Base-by-base conservation (phyloP, 2,797 vertebrate species). In the Pterois miles region DNA sequence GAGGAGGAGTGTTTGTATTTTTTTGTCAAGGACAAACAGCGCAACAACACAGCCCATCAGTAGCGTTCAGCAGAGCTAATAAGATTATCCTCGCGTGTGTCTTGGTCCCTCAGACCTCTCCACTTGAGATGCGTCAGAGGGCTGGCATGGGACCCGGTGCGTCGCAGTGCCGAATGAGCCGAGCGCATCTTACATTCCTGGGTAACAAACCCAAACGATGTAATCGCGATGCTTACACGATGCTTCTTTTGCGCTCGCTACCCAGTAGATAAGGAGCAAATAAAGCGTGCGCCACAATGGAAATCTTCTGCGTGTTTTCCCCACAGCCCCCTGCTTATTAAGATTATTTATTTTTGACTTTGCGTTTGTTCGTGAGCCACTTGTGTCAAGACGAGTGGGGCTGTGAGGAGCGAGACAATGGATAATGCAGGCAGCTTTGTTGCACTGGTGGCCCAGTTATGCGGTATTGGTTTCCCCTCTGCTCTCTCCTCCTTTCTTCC, bases 131-230 rank as follows among this genome's bases (percentile, higher is more conserved):
- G 91, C 91, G 93, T 92, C 91, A 83, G 86, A 81, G 80, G 76
- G 82, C 85, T 86, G 86, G 80, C 89, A 87, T 93, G 93, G 91
- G 92, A 94, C 91, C 83, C 53, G 22, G 86, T 67, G 85, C 65
- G 76, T 53, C 74, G 89, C 89, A 69, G 78, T 62, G 82, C 87
- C 86, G 86, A 92, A 88, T 88, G 92, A 93, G 92, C 91, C 66
- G 88, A 86, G 92, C 76, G 88, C 89, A 91, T 93, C 88, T 94
- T 91, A 93, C 89, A 92, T 94, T 94, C 90, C 92, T 90, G 91
- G 76, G 91, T 93, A 94, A 96, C 95, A 96, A 95, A 94, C 92
- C 88, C 91, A 86, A 92, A 94, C 92, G 92, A 95, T 96, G 95
- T 95, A 95, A 96, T 96, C 95, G 83, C 69, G 81, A 94, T 63